Percentiles rank a stretch among this genome's conserved stretches.
phyloP scores from a whole-genome alignment of 2,113 vertebrate species.

The Platysternon megacephalum region DNA sequence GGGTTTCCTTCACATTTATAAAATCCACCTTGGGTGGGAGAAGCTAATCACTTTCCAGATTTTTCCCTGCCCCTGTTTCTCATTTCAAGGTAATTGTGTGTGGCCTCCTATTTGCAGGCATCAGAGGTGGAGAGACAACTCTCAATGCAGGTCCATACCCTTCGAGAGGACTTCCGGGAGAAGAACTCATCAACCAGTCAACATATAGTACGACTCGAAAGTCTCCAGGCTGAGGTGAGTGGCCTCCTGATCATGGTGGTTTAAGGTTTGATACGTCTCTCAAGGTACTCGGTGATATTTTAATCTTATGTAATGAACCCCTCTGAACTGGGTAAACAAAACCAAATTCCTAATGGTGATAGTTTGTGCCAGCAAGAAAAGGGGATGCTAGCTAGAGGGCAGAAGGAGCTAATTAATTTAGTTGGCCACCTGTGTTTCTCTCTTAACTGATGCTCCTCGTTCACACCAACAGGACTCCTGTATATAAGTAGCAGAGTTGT shows the following conservation, averaged over 20 bases:
- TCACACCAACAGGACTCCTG: neutral
- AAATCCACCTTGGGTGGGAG: neutral
- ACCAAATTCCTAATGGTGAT: neutral
- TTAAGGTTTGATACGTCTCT: neutral
- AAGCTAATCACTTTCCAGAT: neutral
- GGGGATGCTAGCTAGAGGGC: neutral
- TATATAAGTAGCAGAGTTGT: neutral
- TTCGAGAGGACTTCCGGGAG: constrained; percentile 95
- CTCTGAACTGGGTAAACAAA: constrained; percentile 15
- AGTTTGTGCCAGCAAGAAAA: neutral
- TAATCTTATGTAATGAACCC: neutral
- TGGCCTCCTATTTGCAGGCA: constrained; percentile 81
- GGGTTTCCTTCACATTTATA: neutral
- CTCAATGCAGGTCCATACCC: constrained; percentile 94
- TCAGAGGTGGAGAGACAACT: constrained; percentile 95
- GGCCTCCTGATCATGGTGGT: fast-evolving
- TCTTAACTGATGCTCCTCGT: neutral
- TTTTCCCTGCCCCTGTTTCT: neutral
- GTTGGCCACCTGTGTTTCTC: too few relatives aligned
- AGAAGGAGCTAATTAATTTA: neutral
- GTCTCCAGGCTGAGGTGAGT: constrained; percentile 94
- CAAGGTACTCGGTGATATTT: neutral
- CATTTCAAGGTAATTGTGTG: neutral
- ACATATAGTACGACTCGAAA: constrained; percentile 94
- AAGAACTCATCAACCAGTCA: constrained; percentile 94